Percentiles rank a stretch among this genome's conserved stretches.
Evolutionary conservation across 2,797 vertebrate species (phyloP).

Genomic region (Phyllotis vaccarum): DNA sequence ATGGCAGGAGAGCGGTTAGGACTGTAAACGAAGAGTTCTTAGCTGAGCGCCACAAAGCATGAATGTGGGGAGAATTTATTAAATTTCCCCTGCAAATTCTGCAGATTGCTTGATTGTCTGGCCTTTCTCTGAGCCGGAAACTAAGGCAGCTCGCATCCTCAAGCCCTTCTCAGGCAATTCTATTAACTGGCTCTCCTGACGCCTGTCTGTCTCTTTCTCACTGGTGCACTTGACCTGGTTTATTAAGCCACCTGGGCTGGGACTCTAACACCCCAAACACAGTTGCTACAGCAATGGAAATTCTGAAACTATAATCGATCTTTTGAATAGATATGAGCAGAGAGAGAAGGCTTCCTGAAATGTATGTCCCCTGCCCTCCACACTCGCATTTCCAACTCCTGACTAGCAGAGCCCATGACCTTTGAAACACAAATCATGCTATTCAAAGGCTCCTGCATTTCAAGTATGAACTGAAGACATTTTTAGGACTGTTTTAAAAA

Average conservation of each 20-base stretch:
- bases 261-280: conserved; percentile 29
- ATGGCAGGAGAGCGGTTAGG: background rate
- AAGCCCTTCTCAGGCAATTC: background rate
- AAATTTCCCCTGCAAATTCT: background rate
- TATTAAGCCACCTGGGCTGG: conserved; percentile 6
- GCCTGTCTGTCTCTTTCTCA: background rate
- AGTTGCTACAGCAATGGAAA: background rate
- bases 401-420: background rate
- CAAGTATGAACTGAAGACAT: background rate
- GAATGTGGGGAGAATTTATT: background rate
- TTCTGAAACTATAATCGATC: background rate
- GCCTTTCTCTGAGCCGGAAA: background rate
- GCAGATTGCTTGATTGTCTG: background rate
- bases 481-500: conserved; percentile 45
- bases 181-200: background rate
- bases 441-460: conserved; percentile 33
- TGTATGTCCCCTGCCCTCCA: background rate
- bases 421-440: conserved; percentile 50
- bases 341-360: background rate
- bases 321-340: conserved; percentile 8
- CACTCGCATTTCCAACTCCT: background rate
- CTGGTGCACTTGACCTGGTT: background rate
- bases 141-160: background rate
- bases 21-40: background rate
- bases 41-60: background rate